Evolutionary conservation across 1,140 invertebrate species (phyloP), one percentile per base, ranked within the genome.

Genomic region (Drosophila lini): DNA sequence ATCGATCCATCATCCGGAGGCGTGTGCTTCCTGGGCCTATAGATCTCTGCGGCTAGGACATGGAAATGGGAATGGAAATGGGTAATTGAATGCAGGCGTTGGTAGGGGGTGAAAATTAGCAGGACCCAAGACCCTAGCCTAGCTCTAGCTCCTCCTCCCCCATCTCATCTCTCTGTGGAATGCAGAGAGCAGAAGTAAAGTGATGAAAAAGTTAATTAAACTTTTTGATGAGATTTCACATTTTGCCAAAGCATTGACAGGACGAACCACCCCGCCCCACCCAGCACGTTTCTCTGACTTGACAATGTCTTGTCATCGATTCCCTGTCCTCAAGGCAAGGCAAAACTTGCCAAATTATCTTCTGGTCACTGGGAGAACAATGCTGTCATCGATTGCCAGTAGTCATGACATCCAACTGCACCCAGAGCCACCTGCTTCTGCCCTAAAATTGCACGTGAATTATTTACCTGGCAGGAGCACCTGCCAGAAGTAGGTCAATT

Each of bases 191-290:
- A 89, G 61, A 80, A 83, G 74, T 80, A 81, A 88, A 89, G 84
- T 89, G 83, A 88, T 88, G 83, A 89, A 88, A 88, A 88, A 88
- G 80, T 88, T 88, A 88, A 88, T 88, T 88, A 88, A 88, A 88
- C 83, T 88, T 88, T 89, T 88, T 88, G 83, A 88, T 88, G 83
- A 89, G 83, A 88, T 88, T 88, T 82, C 62, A 80, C 79, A 85
- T 78, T 81, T 85, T 52, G 63, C 63, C 78, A 80, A 58, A 76
- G 60, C 75, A 71, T 78, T 78, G 76, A 78, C 67, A 78, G 75
- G 63, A 67, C 63, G 47, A 56, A 22, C 56, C 73, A 58, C 61
- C 19, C 13, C 10, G 2, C 28, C 13, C 7, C 6, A 3, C 15
- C 25, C 16, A 45, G 25, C 34, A 47, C 34, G 41, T 71, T 22